Evolutionary conservation across 2,113 vertebrate genomes (phyloP).

Genomic region (Neolamprologus toae): DNA sequence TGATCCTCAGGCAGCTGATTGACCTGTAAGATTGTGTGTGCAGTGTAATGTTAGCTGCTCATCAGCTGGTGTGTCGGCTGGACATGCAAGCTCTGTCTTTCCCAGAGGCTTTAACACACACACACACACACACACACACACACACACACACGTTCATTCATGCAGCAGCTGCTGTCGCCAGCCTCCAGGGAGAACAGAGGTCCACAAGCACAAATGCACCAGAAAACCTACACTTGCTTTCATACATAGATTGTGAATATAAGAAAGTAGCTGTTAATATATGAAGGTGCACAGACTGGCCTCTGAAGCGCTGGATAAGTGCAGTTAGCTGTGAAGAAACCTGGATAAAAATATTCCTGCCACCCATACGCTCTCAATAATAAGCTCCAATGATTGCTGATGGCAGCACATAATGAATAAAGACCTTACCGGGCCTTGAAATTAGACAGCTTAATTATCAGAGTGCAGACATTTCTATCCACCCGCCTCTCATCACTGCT

Average conservation of each 20-base stretch:
- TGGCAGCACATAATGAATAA: slow-evolving; percentile 53
- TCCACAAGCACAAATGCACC: slow-evolving; percentile 40
- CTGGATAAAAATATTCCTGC: slow-evolving; percentile 31
- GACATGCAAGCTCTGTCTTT: slow-evolving; percentile 32
- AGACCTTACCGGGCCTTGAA: slow-evolving; percentile 39
- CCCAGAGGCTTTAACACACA: slow-evolving; percentile 39
- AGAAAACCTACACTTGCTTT: slow-evolving; percentile 4
- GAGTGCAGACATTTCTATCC: slow-evolving; percentile 24
- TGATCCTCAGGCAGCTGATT: background rate
- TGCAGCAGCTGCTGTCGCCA: slow-evolving; percentile 47
- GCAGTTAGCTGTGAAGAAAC: background rate
- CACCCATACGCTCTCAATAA: slow-evolving; percentile 27
- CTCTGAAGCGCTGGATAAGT: background rate
- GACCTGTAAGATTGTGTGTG: slow-evolving; percentile 32
- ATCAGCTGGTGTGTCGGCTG: slow-evolving; percentile 51
- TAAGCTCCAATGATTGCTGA: slow-evolving; percentile 52
- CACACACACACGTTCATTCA: slow-evolving; percentile 40
- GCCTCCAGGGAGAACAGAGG: slow-evolving; percentile 33
- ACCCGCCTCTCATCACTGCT: background rate
- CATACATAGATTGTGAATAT: background rate
- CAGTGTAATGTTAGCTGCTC: slow-evolving; percentile 10
- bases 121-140: slow-evolving; percentile 16
- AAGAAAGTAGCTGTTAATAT: background rate
- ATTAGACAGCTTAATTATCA: slow-evolving; percentile 52
- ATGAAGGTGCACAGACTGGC: background rate